phyloP scores from a whole-genome alignment of 2,113 vertebrate species.

The Corythornis madagascariensis region DNA sequence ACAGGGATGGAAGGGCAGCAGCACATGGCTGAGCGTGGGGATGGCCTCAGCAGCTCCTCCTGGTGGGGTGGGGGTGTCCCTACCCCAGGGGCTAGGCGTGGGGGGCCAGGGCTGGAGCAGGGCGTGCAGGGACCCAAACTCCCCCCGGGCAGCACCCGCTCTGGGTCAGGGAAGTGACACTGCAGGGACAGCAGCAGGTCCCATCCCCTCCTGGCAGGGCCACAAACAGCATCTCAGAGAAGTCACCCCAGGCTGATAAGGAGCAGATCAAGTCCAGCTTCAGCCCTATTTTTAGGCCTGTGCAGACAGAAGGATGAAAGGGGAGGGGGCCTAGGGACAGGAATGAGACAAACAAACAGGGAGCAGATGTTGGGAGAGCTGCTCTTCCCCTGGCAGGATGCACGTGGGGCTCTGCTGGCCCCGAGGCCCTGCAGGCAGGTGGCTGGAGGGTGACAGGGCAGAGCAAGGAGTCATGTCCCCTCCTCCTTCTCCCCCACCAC shows the following conservation, averaged over 20 bases:
- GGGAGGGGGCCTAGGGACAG: not conserved
- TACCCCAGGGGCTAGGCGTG: not conserved
- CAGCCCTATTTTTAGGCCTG: not conserved
- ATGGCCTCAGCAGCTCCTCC: not conserved
- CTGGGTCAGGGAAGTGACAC: not conserved
- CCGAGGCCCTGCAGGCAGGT: not conserved
- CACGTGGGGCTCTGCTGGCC: not conserved
- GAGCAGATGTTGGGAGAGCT: constrained; percentile 36
- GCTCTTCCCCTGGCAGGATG: constrained; percentile 12
- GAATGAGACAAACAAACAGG: constrained; percentile 49
- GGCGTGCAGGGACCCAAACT: fast-evolving
- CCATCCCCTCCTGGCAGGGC: fast-evolving
- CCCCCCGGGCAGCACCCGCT: fast-evolving
- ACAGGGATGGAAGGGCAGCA: not conserved
- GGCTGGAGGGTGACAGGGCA: fast-evolving
- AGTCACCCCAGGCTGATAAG: not conserved
- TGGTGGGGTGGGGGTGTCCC: not conserved
- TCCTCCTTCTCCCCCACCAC: fast-evolving
- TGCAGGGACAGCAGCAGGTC: not conserved
- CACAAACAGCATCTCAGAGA: fast-evolving
- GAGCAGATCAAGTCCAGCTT: not conserved
- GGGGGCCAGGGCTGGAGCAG: not conserved
- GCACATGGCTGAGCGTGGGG: fast-evolving
- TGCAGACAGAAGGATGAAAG: constrained; percentile 49
- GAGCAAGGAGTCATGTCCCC: fast-evolving